Evolutionary conservation across 1,140 invertebrate species (phyloP).

Genomic region (Megalopta genalis): DNA sequence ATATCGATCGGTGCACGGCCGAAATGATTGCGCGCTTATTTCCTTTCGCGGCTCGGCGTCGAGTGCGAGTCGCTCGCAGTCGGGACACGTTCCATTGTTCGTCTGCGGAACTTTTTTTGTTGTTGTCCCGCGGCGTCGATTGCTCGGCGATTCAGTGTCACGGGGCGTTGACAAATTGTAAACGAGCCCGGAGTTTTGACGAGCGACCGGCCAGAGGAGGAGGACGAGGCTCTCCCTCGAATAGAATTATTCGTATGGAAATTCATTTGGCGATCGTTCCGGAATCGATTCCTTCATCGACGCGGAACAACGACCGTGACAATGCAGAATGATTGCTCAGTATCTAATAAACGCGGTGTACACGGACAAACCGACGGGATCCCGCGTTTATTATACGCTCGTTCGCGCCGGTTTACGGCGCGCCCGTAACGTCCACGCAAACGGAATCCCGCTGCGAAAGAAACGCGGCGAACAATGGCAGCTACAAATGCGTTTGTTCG

Average conservation of each 20-base stretch:
- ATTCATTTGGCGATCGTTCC: slow-evolving; percentile 14
- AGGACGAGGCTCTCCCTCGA: not conserved
- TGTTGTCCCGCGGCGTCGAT: too few relatives aligned
- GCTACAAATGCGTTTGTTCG: too few relatives aligned
- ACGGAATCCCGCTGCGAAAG: too few relatives aligned
- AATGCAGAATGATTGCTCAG: slow-evolving; percentile 6
- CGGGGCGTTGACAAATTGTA: not conserved
- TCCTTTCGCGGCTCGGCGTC: not conserved
- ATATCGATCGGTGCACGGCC: not conserved
- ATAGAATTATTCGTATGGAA: slow-evolving; percentile 32
- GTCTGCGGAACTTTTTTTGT: too few relatives aligned
- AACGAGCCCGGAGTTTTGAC: not conserved
- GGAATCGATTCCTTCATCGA: slow-evolving; percentile 22
- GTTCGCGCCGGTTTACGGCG: not conserved
- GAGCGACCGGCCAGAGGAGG: not conserved
- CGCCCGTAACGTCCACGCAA: not conserved
- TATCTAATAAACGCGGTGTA: slow-evolving; percentile 16
- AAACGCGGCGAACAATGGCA: too few relatives aligned
- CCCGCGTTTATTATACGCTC: too few relatives aligned
- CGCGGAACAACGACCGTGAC: slow-evolving; percentile 9
- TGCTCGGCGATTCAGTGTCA: too few relatives aligned
- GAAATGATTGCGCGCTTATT: not conserved
- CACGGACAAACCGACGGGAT: too few relatives aligned
- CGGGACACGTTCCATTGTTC: not conserved
- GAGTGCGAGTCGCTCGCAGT: not conserved